Evolutionary conservation across 2,797 vertebrate genomes (phyloP), one percentile per base, ranked within the genome.

Genomic region (Myotis planiceps): DNA sequence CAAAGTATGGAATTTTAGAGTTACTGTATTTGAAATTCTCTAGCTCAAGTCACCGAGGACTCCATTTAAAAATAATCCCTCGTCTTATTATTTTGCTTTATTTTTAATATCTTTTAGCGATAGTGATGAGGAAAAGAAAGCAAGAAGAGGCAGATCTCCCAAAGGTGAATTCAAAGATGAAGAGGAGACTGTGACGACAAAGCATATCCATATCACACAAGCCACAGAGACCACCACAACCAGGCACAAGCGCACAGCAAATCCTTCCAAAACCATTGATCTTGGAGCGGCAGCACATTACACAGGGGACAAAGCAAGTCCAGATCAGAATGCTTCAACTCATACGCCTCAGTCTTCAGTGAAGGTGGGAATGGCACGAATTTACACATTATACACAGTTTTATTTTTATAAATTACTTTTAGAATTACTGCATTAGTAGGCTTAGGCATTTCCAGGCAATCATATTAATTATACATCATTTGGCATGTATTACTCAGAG

Each of bases 261-360:
- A 99, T 78, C 99, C 99, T 29, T 99, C 99, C 72, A 99, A 99
- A 98, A 99, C 99, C 75, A 99, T 99, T 95, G 99, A 99, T 98
- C 98, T 99, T 68, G 99, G 99, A 55, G 99, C 99, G 3, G 99
- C 99, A 83, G 99, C 99, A 27, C 97, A 99, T 98, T 99, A 99
- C 98, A 99, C 98, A 27, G 99, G 99, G 88, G 99, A 99, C 93
- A 98, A 98, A 96, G 97, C 98, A 90, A 99, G 99, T 92, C 98
- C 98, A 5, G 99, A 99, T 58, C 98, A 98, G 97, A 98, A 98
- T 74, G 96, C 94, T 93, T 96, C 98, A 89, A 75, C 98, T 96
- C 97, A 98, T 37, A 94, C 95, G 80, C 97, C 98, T 82, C 98
- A 98, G 90, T 81, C 98, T 18, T 93, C 98, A 53, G 98, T 97